Evolutionary conservation across 1,140 invertebrate species (phyloP), one percentile per base, ranked within the genome.

Genomic region (Bombus confusus): DNA sequence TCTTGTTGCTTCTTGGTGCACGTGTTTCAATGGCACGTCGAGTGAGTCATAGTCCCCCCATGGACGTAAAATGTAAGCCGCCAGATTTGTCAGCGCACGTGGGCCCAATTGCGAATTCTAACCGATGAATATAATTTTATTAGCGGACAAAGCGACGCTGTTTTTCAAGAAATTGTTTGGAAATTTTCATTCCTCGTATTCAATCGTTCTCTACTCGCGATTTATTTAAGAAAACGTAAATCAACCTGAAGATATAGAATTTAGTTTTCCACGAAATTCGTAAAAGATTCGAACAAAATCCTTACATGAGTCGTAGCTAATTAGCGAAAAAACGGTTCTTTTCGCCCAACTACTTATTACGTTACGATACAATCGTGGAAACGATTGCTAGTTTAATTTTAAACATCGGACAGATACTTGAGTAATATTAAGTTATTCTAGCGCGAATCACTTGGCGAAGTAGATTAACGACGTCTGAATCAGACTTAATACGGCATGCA

Each of bases 31-130:
- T 43, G 64, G 64, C 41, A 64, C 41, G 85, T 28, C 37, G 85
- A 78, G 57, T 83, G 85, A 86, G 41, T 86, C 85, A 86, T 39
- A 31, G 22, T 66, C 41, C 6, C 39, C 85, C 72, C 85, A 74
- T 57, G 72, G 83, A 37, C 43, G 39, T 25, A 34, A 82, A 43
- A 82, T 68, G 31, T 43, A 79, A 84, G 41, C 57, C 22, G 68
- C 62, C 62, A 77, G 37, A 75, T 87, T 80, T 47, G 69, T 74
- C 75, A 64, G 69, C 52, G 59, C 57, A 15, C 57, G 64, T 39
- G 68, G 13, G 31, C 74, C 39, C 41, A n/a, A 43, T 52, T 39
- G 41, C 10, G 39, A 34, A 82, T 66, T 37, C 57, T 28, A 62
- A 47, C 8, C 34, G 47, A 22, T 31, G 13, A 66, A 15, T 62